Base-by-base conservation (phyloP, 92 coral and sea anemone genomes). In the Bergia sp. region DNA sequence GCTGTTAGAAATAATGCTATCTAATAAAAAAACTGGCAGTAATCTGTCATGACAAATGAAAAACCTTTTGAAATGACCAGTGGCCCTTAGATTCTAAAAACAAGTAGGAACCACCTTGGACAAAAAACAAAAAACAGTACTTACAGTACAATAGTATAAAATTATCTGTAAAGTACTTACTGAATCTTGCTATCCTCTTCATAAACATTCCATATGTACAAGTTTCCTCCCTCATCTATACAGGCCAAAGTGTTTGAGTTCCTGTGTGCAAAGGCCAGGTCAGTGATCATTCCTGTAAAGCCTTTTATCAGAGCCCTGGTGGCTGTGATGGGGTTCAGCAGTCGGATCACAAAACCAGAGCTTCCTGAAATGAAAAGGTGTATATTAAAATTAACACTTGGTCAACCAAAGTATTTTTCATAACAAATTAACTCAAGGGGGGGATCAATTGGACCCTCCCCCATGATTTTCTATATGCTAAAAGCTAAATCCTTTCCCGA, bases 161-260 rank as follows among this genome's bases (percentile, higher is more conserved):
- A 29, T 29, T 29, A 23, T 40, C 55, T 58, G 44, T 55, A 2
- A 7, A 76, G 90, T 96, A 98, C 96, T 96, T 92, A 97, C 99
- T 91, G 91, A 21, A 97, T 95, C 85, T 92, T 93, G 37, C 91
- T 86, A 53, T 93, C 95, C 55, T 96, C 92, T 79, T 97, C 99
- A 53, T 77, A 72, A 64, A 97, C 93, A 53, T 69, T 93, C 99
- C 99, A 97, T 79, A 97, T 92, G 82, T 91, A 97, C 73, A 97
- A 92, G 89, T 96, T 95, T 8, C 99, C 99, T 58, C 98, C 98
- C 76, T 96, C 96, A 77, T 97, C 99, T 53, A 93, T 94, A 85
- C 99, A 96, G 0, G 99, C 99, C 76, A 97, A 90, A 1, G 88
- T 93, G 83, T 92, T 90, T 57, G 99, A 97, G 41, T 94, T 92